phyloP scores from a whole-genome alignment of 2,797 vertebrate genomes.

The Pipistrellus nathusii region DNA sequence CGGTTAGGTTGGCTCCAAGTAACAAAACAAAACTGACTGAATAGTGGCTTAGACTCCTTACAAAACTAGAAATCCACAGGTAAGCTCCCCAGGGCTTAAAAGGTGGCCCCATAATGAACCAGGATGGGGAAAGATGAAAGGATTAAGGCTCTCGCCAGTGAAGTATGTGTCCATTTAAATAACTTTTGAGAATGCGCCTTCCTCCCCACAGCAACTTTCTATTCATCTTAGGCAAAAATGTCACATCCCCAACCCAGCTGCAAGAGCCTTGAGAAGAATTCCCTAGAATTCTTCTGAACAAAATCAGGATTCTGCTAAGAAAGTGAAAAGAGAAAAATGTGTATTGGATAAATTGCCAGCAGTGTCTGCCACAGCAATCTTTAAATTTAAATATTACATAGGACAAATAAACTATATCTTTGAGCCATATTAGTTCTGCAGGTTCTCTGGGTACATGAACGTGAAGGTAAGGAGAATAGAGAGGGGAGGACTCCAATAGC shows the following conservation, averaged over 20 bases:
- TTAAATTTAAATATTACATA: background rate
- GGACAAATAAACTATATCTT: conserved; percentile 10
- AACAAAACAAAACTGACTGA: background rate
- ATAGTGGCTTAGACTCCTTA: background rate
- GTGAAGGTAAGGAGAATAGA: background rate
- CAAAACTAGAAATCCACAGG: background rate
- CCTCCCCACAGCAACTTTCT: background rate
- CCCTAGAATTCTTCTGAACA: background rate
- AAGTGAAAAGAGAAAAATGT: background rate
- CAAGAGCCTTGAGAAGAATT: background rate
- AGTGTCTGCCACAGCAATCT: background rate
- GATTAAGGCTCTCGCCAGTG: background rate
- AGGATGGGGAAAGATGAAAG: background rate
- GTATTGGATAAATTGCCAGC: background rate
- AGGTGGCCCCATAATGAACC: background rate
- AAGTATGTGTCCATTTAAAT: background rate
- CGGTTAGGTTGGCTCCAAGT: background rate
- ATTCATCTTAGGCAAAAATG: background rate
- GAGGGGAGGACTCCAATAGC: background rate
- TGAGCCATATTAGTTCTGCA: background rate
- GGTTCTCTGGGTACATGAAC: background rate
- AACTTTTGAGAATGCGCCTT: background rate
- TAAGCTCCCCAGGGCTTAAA: background rate
- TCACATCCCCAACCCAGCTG: background rate
- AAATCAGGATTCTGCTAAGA: background rate